Evolutionary conservation across 1,140 invertebrate species (phyloP).

Genomic region (Pachyrhynchus sulphureomaculatus): DNA sequence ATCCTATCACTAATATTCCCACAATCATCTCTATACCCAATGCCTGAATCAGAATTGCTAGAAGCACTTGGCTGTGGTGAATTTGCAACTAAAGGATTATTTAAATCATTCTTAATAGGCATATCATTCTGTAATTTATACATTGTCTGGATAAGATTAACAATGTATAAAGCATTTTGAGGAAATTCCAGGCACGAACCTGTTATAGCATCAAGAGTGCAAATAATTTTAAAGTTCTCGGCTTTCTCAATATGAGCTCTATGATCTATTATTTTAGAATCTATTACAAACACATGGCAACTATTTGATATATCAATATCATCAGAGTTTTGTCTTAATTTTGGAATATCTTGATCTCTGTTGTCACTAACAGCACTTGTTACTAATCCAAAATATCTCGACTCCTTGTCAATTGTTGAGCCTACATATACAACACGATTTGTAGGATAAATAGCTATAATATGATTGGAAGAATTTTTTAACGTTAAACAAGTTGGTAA

Average conservation of each 20-base stretch:
- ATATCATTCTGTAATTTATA: slow-evolving; percentile 57
- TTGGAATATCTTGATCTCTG: slow-evolving; percentile 33
- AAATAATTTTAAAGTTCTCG: slow-evolving; percentile 74
- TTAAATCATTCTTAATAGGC: slow-evolving; percentile 33
- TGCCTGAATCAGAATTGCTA: slow-evolving; percentile 93
- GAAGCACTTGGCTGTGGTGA: slow-evolving; percentile 85
- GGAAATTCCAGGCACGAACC: slow-evolving; percentile 83
- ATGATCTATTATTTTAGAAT: slow-evolving; percentile 82
- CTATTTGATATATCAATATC: slow-evolving; percentile 74
- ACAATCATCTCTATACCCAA: slow-evolving; percentile 72
- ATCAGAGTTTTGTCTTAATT: slow-evolving; percentile 36
- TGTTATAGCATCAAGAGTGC: slow-evolving; percentile 67
- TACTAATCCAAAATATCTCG: slow-evolving; percentile 88
- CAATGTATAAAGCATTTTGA: slow-evolving; percentile 81
- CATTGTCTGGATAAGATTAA: slow-evolving; percentile 70
- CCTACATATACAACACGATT: slow-evolving; percentile 87
- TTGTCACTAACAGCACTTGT: slow-evolving; percentile 68
- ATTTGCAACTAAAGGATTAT: slow-evolving; percentile 57
- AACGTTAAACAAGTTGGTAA: slow-evolving; percentile 76
- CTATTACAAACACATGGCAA: slow-evolving; percentile 94
- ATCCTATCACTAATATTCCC: slow-evolving; percentile 79
- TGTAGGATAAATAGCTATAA: slow-evolving; percentile 81
- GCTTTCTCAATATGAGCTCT: slow-evolving; percentile 74
- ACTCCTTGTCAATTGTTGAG: slow-evolving; percentile 85
- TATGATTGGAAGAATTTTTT: slow-evolving; percentile 66